Base-by-base conservation (phyloP, 2,888 invertebrate species). In the Leucoma salicis region DNA sequence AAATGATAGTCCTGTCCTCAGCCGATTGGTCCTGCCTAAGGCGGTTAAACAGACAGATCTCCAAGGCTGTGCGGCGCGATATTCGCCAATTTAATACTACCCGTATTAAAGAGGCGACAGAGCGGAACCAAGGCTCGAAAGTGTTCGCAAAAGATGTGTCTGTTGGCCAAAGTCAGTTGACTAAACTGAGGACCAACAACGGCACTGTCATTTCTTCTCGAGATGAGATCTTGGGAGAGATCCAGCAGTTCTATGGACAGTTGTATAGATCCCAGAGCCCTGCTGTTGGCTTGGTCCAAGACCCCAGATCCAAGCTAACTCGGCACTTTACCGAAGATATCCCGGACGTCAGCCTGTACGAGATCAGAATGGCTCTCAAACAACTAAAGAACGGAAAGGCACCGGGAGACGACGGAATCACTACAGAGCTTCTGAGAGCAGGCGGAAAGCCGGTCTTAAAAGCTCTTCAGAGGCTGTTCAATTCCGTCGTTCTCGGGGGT, bases 391-490 rank as follows among this genome's bases (percentile, higher is more conserved):
- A 42, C 14, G 25, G 28, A 24, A 42, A 42, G 36, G 36, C 27
- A 10, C 36, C 41, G 2, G 45, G 45, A 12, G 49, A 45, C 6
- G 47, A 49, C 21, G 43, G 43, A 46, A 43, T 47, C 10, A 53
- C 45, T 11, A 1, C 46, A 10, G 48, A 50, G 37, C 39, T 50
- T 39, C 46, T 50, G 43, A 53, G 42, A 37, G 46, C 49, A 29
- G 41, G 48, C 13, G 53, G 47, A 33, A 39, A 33, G 12, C 49
- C 46, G 35, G 27, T 50, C n/a, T n/a, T n/a, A n/a, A n/a, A n/a
- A 44, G 31, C 28, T 41, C 46, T 24, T n/a, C 25, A 42, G 39
- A 44, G 27, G 40, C 39, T 51, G 0, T 52, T 46, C 12, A 49
- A 48, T 37, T 39, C 35, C 15, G 25, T 14, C 11, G 24, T 32